Conservation (phyloP, 2,113 vertebrate genomes). For the Anoura caudifer region DNA sequence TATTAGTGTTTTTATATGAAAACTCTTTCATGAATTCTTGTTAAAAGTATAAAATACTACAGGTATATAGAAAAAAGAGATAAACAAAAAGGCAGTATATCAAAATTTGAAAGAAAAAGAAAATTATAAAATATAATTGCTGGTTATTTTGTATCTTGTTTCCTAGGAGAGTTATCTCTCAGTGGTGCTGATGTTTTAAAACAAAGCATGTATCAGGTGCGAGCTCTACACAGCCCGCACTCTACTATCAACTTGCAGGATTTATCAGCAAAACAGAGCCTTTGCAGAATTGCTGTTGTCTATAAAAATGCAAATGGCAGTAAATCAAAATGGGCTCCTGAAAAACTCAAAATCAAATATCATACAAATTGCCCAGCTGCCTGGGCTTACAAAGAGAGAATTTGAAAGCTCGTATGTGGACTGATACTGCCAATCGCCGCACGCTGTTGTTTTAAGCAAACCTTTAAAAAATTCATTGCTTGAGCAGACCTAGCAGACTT, state of each 20-base stretch:
- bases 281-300: constrained; percentile 51
- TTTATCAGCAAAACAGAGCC: constrained; percentile 52
- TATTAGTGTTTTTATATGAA: background rate
- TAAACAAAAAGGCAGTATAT: background rate
- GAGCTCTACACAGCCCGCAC: background rate
- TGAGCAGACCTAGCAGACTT: constrained; percentile 44
- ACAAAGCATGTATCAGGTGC: background rate
- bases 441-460: constrained; percentile 66
- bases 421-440: constrained; percentile 39
- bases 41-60: background rate
- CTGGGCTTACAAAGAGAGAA: background rate
- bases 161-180: background rate
- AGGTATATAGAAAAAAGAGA: background rate
- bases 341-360: constrained; percentile 69
- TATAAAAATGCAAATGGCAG: constrained; percentile 65
- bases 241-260: constrained; percentile 31
- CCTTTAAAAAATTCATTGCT: constrained; percentile 73
- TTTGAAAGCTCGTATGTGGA: constrained; percentile 60
- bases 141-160: background rate
- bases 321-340: constrained; percentile 57
- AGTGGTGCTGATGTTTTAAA: constrained; percentile 26
- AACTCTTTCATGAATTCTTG: background rate
- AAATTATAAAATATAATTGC: background rate
- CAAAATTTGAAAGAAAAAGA: background rate
- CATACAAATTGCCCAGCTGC: constrained; percentile 65